A percentile compares a stretch with the other conserved stretches of the same genome.
phyloP scores from a whole-genome alignment of 2,888 invertebrate genomes.

The Microchrysa polita region DNA sequence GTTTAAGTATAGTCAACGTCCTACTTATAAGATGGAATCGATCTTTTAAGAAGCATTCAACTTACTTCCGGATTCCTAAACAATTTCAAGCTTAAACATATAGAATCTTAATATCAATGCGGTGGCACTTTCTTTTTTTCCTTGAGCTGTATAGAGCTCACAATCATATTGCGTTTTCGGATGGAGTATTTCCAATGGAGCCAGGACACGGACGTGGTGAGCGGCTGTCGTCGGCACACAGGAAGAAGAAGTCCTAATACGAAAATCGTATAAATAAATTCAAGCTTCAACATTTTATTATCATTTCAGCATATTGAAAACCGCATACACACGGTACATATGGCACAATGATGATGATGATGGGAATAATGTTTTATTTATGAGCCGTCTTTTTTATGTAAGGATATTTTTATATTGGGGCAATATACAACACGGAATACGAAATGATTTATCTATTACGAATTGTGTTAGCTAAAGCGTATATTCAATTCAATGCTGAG shows the following conservation, averaged over 20 bases:
- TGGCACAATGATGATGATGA: background rate
- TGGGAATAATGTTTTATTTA: conserved; percentile 24
- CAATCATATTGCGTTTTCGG: conserved; percentile 18
- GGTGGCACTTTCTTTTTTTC: background rate
- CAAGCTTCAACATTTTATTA: conserved; percentile 40
- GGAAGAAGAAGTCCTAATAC: background rate
- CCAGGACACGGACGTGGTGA: background rate
- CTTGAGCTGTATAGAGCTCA: no score
- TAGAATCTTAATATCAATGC: conserved; percentile 11
- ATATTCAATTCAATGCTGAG: conserved; percentile 21
- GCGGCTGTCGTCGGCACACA: background rate
- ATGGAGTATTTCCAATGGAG: background rate
- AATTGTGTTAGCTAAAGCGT: conserved; percentile 18
- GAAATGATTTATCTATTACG: conserved; percentile 34
- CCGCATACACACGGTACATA: background rate
- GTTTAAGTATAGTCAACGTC: conserved; percentile 30
- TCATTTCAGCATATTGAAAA: conserved; percentile 16
- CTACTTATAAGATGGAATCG: conserved; percentile 42
- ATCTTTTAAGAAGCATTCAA: conserved; percentile 42
- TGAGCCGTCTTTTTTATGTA: conserved; percentile 22
- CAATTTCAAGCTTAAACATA: conserved; percentile 39
- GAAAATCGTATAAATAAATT: conserved; percentile 38
- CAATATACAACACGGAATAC: background rate
- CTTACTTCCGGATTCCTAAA: conserved; percentile 34
- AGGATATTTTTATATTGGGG: conserved; percentile 18